A percentile compares a stretch with the other conserved stretches of the same genome.
Evolutionary conservation across 1,140 invertebrate genomes (phyloP).

Genomic region (Marisa cornuarietis): DNA sequence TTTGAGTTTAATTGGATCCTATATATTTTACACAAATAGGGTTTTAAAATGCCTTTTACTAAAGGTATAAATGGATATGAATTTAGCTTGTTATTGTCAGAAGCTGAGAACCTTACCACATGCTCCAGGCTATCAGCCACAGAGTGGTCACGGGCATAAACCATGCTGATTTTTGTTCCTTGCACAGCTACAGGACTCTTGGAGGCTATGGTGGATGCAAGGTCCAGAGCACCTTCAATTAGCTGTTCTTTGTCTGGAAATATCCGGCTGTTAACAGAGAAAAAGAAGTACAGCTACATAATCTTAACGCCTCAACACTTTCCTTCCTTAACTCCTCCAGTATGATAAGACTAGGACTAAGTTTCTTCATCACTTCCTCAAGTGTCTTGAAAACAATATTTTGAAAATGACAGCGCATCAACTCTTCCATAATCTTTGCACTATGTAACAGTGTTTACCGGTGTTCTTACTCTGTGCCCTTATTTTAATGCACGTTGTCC

Average conservation of each 20-base stretch:
- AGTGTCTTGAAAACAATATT: too few relatives aligned
- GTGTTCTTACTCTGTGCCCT: too few relatives aligned
- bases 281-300: too few relatives aligned
- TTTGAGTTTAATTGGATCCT: not conserved
- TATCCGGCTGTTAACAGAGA: conserved; percentile 67
- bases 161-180: conserved; percentile 82
- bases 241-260: conserved; percentile 76
- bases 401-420: too few relatives aligned
- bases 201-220: conserved; percentile 81
- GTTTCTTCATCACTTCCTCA: too few relatives aligned
- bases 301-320: too few relatives aligned
- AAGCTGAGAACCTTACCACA: conserved; percentile 75
- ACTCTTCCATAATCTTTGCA: too few relatives aligned
- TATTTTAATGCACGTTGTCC: too few relatives aligned
- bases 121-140: conserved; percentile 87
- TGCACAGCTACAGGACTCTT: conserved; percentile 96
- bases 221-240: conserved; percentile 75
- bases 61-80: not conserved
- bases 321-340: too few relatives aligned
- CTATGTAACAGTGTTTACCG: too few relatives aligned
- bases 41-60: too few relatives aligned
- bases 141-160: conserved; percentile 88
- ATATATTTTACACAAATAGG: not conserved
- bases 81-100: not conserved
- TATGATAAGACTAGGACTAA: too few relatives aligned